Percentiles rank a stretch among this genome's conserved stretches.
phyloP scores from a whole-genome alignment of 1,140 invertebrate species.

The Dicyema japonicum region DNA sequence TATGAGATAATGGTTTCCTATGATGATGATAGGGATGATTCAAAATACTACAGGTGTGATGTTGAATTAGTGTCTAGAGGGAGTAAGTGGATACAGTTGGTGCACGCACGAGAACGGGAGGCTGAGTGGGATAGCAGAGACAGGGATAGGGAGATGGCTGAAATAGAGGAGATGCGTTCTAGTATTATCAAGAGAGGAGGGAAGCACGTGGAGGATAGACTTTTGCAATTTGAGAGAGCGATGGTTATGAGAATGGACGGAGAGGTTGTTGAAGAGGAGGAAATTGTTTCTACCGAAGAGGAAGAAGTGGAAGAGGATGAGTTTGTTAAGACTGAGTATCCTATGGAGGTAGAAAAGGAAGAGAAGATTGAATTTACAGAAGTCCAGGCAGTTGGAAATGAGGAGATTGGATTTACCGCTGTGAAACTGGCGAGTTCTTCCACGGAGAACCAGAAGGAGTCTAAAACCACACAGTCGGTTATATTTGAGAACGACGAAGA shows the following conservation, averaged over 20 bases:
- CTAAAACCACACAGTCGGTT: constrained; percentile 15
- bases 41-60: constrained; percentile 59
- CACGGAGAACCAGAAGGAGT: neutral
- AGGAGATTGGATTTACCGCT: no score
- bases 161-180: constrained; percentile 44
- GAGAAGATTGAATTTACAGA: no score
- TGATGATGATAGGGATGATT: constrained; percentile 75
- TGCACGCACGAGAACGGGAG: neutral
- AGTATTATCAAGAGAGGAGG: constrained; percentile 47
- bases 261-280: no score
- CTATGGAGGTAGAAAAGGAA: no score
- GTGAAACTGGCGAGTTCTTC: neutral
- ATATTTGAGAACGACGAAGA: constrained; percentile 28
- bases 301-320: no score
- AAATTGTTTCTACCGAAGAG: no score
- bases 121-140: neutral
- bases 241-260: no score
- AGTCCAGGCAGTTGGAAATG: no score
- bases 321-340: no score
- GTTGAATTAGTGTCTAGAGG: constrained; percentile 2
- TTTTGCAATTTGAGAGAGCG: neutral
- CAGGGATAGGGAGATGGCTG: constrained; percentile 4
- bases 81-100: neutral
- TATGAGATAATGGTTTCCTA: no score
- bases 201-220: constrained; percentile 48